Percentiles rank a stretch among this genome's conserved stretches.
Evolutionary conservation across 2,797 vertebrate species (phyloP).

Genomic region (Pyrocephalus nanus): DNA sequence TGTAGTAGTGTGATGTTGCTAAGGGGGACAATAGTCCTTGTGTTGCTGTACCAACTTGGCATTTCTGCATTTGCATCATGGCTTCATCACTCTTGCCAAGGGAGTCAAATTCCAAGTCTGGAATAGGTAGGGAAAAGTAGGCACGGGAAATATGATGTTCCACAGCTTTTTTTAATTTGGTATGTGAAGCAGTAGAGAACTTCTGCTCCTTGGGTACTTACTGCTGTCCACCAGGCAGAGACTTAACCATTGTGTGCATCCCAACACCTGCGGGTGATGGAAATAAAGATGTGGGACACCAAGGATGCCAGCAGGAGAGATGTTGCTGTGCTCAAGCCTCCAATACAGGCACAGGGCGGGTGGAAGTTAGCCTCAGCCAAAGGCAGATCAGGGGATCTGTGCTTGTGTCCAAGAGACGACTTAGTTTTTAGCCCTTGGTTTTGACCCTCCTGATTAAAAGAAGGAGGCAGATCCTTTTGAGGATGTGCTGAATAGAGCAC

Average conservation of each 20-base stretch:
- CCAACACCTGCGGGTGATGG: fast-evolving
- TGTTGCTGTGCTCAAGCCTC: not conserved
- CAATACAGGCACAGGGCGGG: not conserved
- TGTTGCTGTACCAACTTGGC: not conserved
- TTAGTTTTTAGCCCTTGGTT: not conserved
- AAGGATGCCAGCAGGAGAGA: not conserved
- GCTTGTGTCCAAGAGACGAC: not conserved
- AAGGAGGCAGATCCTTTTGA: not conserved
- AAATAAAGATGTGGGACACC: not conserved
- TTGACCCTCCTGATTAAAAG: not conserved
- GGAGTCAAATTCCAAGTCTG: not conserved
- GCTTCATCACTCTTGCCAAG: not conserved
- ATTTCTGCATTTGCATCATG: not conserved
- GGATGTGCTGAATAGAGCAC: fast-evolving
- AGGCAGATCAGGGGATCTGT: not conserved
- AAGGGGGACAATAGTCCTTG: not conserved
- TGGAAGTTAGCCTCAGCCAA: not conserved
- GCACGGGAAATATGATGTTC: fast-evolving
- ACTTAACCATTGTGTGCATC: not conserved
- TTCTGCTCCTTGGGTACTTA: not conserved
- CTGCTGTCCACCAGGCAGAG: not conserved
- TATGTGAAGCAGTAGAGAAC: not conserved
- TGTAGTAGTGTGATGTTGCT: not conserved
- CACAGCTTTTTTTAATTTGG: not conserved
- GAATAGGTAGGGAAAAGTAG: not conserved